Evolutionary conservation across 2,797 vertebrate species (phyloP), one percentile per base, ranked within the genome.

Genomic region (Ambastaia sidthimunki): DNA sequence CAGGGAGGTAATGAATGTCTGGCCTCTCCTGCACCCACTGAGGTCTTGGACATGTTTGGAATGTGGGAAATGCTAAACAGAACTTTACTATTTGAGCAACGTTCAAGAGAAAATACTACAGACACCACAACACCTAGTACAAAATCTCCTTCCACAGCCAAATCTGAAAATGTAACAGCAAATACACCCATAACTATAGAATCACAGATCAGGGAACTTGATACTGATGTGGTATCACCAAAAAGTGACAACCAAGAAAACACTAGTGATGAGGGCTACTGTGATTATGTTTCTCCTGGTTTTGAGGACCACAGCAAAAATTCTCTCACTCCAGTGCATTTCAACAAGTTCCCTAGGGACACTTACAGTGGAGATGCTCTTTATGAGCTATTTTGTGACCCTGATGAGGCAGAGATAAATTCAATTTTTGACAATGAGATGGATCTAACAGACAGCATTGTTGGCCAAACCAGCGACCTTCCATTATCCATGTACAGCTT

Each of bases 211-310:
- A 93, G 90, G 87, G 90, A 93, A 23, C 89, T 89, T 47, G 92
- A 90, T 68, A 66, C 82, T 73, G 92, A 94, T 80, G 90, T 91
- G 48, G 89, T 87, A 50, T 95, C 94, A 0, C 94, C 93, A 0
- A 95, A 95, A 89, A 95, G 93, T 1, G 94, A 96, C 82, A 93
- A 93, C 84, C 94, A 94, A 0, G 94, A 94, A 79, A 95, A 93
- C 77, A 95, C 93, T 0, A 96, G 95, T 19, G 95, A 96, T 18
- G 95, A 96, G 81, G 95, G 95, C 9, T 96, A 96, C 77, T 96
- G 92, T 70, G 95, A 96, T 23, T 93, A 93, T 16, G 92, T 94
- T 81, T 95, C 95, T 18, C 92, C 94, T 2, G 91, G 92, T 10
- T 88, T 91, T 2, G 95, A 96, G 4, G 95, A 95, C 10, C 92